phyloP scores from a whole-genome alignment of 2,113 vertebrate species.

The Microtus richardsoni region DNA sequence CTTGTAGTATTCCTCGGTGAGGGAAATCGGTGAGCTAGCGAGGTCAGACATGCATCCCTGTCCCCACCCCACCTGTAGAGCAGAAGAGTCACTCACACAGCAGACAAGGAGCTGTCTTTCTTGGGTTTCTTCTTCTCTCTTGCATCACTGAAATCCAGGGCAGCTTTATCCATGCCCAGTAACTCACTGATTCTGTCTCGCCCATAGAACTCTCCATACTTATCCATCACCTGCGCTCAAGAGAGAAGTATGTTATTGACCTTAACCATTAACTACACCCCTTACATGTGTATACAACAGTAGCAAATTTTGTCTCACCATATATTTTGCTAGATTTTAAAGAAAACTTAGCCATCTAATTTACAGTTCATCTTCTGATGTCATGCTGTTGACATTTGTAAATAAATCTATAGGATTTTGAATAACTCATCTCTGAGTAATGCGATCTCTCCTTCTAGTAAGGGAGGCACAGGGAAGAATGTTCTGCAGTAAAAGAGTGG shows the following conservation, averaged over 20 bases:
- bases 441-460: not conserved
- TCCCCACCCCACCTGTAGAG: not conserved
- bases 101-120: conserved; percentile 95
- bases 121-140: conserved; percentile 96
- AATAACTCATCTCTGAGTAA: not conserved
- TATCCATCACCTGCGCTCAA: conserved; percentile 95
- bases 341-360: not conserved
- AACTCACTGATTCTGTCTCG: conserved; percentile 97
- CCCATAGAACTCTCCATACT: conserved; percentile 98
- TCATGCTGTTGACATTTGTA: not conserved
- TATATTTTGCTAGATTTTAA: not conserved
- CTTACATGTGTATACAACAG: not conserved
- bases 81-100: conserved; percentile 90
- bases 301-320: not conserved
- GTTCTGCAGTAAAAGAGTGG: not conserved
- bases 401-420: not conserved
- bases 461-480: not conserved
- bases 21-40: not conserved
- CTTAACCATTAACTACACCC: not conserved
- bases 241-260: not conserved
- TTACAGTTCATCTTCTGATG: not conserved
- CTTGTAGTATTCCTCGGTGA: not conserved
- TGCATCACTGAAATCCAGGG: conserved; percentile 96
- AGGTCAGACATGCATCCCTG: not conserved
- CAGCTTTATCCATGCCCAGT: conserved; percentile 97